Base-by-base conservation (phyloP, 2,888 invertebrate genomes). In the Cantharis lateralis region DNA sequence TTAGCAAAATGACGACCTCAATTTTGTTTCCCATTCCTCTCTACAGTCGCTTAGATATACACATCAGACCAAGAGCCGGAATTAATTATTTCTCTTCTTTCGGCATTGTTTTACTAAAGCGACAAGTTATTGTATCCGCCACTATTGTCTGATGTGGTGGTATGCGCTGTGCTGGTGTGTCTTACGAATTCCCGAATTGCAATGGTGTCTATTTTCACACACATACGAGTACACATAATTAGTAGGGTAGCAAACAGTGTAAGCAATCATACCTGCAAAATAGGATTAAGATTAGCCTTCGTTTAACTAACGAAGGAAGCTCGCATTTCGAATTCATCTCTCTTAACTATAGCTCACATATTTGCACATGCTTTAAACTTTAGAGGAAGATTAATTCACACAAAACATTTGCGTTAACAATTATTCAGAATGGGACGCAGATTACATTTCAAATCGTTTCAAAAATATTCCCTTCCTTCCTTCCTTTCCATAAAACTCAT, bases 251-350 rank as follows among this genome's bases (percentile, higher is more conserved):
- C 69, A 70, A 74, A 75, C 72, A 77, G 70, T 71, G 74, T 74
- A 74, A 63, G 77, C 72, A 77, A 77, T 75, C 75, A 72, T 78
- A 78, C 75, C 75, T 72, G 70, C 72, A 71, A 75, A 72, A 75
- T 78, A 78, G 78, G 78, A 78, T 78, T 78, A 78, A 72, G 78
- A 78, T 78, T 72, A 78, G 70, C 75, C 75, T 73, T 70, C 72
- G 75, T 72, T 70, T 75, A 78, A 78, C 75, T 72, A 75, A 75
- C 66, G 71, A 78, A 78, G 74, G 70, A 68, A 68, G 73, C 69
- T 68, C 70, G 70, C 70, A 76, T 66, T n/a, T 24, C 64, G 64
- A 66, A 66, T 66, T 66, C 64, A 66, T 66, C 64, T 66, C 64
- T 66, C 64, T 66, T 66, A 66, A 66, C 64, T 66, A 24, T 18